phyloP scores from a whole-genome alignment of 2,888 invertebrate species.

The Drosophila affinis region DNA sequence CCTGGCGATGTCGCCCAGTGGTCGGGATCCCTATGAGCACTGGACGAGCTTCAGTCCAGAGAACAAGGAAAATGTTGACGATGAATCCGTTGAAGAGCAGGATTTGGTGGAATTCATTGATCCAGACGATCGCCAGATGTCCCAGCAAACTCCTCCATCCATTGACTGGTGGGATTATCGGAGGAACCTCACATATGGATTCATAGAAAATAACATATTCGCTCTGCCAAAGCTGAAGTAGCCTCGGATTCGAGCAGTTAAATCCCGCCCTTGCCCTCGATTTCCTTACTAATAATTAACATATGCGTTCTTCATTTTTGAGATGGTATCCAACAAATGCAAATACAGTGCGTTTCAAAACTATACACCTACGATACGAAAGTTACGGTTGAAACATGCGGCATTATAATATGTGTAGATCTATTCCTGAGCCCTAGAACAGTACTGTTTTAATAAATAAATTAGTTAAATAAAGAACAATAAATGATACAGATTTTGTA shows the following conservation, averaged over 20 bases:
- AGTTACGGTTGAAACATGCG: background rate
- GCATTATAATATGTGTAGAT: background rate
- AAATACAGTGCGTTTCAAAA: constrained; percentile 4
- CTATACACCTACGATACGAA: background rate
- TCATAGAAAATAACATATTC: constrained; percentile 79
- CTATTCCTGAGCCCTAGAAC: constrained; percentile 1
- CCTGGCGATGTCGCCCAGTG: constrained; percentile 63
- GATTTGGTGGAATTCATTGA: constrained; percentile 49
- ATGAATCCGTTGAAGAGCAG: constrained; percentile 71
- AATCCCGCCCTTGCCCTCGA: constrained; percentile 56
- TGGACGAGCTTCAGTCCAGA: constrained; percentile 80
- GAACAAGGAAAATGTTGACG: constrained; percentile 43
- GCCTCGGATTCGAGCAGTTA: background rate
- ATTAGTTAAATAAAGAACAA: background rate
- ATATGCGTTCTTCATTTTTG: background rate
- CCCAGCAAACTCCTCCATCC: constrained; percentile 5
- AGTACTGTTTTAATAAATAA: background rate
- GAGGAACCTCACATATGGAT: constrained; percentile 78
- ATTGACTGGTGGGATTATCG: constrained; percentile 75
- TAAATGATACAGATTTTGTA: background rate
- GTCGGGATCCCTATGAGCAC: constrained; percentile 74
- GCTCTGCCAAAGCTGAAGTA: constrained; percentile 71
- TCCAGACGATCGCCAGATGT: constrained; percentile 25
- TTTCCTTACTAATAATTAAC: constrained; percentile 36
- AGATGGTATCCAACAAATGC: background rate